A percentile compares a stretch with the other conserved stretches of the same genome.
These are phyloP conservation scores for Phalacrocorax carbo DNA, from an alignment of 2,113 vertebrate species.

Conservation along the genomic window DNA sequence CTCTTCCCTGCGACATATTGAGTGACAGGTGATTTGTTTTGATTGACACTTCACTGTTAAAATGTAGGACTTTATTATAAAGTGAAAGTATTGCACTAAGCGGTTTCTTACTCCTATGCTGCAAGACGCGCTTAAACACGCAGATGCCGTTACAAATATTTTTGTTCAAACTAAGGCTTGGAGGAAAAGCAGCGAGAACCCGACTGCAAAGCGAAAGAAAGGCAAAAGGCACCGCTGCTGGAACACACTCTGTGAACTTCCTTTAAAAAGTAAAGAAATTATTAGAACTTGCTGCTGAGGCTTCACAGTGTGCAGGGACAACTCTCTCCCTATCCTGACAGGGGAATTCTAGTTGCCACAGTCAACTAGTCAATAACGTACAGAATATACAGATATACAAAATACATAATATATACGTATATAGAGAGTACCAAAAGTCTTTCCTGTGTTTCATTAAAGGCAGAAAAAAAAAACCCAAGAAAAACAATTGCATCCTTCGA, in stretches of 20 bases:
- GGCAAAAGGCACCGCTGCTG: background rate
- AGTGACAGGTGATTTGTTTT: background rate
- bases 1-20: background rate
- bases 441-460: background rate
- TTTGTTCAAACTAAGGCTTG: background rate
- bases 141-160: background rate
- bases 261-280: background rate
- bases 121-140: background rate
- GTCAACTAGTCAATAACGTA: background rate
- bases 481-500: background rate
- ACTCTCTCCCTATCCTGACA: background rate
- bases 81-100: background rate
- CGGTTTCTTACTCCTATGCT: background rate
- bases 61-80: background rate
- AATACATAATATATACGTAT: no score
- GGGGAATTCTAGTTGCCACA: background rate
- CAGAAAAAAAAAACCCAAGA: background rate
- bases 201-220: background rate
- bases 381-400: background rate
- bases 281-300: background rate
- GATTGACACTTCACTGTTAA: background rate
- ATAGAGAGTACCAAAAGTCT: background rate
- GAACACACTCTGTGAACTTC: background rate
- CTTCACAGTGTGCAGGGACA: background rate
- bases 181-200: background rate